Conservation (phyloP, 2,888 invertebrate species). For the Petrolisthes manimaculis region DNA sequence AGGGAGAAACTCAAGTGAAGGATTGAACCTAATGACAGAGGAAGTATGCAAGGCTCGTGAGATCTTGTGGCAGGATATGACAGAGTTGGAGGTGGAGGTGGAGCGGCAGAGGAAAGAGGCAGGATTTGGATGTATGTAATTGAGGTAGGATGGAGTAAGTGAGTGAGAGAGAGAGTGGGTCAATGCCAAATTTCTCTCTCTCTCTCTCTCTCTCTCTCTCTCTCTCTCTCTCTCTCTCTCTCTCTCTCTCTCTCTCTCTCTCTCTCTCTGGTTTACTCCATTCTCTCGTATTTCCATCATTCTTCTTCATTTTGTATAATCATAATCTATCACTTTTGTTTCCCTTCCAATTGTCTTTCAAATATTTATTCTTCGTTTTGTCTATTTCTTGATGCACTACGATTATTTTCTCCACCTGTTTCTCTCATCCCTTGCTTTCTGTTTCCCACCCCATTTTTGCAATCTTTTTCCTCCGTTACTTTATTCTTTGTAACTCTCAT, state of each 20-base stretch:
- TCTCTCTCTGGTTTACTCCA: neutral
- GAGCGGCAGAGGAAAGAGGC: too few relatives aligned
- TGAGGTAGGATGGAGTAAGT: too few relatives aligned
- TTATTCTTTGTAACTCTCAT: neutral
- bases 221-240: conserved; percentile 1
- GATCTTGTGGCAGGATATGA: too few relatives aligned
- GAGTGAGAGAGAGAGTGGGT: too few relatives aligned
- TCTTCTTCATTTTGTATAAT: neutral
- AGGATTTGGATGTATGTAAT: too few relatives aligned
- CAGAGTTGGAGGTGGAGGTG: too few relatives aligned
- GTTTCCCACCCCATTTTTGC: neutral
- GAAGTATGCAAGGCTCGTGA: too few relatives aligned
- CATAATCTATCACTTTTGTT: neutral
- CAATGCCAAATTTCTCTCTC: neutral
- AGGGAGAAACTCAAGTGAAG: too few relatives aligned
- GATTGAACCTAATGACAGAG: too few relatives aligned
- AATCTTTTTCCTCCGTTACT: too few relatives aligned
- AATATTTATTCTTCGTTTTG: neutral
- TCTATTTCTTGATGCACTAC: too few relatives aligned
- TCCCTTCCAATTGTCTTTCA: neutral
- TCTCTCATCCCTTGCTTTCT: neutral
- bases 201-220: conserved; percentile 1
- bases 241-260: neutral
- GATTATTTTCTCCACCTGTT: neutral
- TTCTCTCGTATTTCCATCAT: neutral